These are phyloP conservation scores for Platygyra sinensis DNA, from an alignment of 64 coral and sea anemone species.

Conservation along the genomic window DNA sequence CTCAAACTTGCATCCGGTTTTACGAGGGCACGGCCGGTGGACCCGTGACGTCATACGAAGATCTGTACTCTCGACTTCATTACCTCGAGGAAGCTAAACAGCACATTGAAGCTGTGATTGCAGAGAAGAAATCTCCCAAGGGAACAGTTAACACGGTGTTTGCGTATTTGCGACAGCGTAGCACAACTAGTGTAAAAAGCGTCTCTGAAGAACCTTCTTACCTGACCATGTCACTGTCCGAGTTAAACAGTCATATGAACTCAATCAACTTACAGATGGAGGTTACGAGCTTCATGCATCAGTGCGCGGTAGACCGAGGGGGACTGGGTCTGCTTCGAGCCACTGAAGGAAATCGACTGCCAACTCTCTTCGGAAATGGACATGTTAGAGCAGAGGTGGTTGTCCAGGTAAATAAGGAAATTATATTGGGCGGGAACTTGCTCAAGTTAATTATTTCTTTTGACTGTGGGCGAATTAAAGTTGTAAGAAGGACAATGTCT, in stretches of 20 bases:
- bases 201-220: constrained; percentile 63
- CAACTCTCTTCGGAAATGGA: constrained; percentile 91
- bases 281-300: constrained; percentile 92
- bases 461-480: too few species aligned
- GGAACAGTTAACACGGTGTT: constrained; percentile 60
- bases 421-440: neutral
- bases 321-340: constrained; percentile 41
- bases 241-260: constrained; percentile 85
- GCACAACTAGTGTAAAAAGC: constrained; percentile 31
- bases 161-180: constrained; percentile 65
- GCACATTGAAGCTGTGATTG: constrained; percentile 88
- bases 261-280: constrained; percentile 94
- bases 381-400: constrained; percentile 77
- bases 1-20: constrained; percentile 95
- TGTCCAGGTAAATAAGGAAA: constrained; percentile 59
- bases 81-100: constrained; percentile 71
- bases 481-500: too few species aligned
- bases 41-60: constrained; percentile 70
- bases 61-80: constrained; percentile 75
- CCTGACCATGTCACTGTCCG: constrained; percentile 75
- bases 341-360: constrained; percentile 44
- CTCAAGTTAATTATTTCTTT: too few species aligned
- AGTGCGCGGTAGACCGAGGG: constrained; percentile 69
- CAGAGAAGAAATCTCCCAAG: constrained; percentile 75
- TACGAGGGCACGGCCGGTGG: constrained; percentile 74